Evolutionary conservation across 2,113 vertebrate species (phyloP).

Genomic region (Cephalopterus ornatus): DNA sequence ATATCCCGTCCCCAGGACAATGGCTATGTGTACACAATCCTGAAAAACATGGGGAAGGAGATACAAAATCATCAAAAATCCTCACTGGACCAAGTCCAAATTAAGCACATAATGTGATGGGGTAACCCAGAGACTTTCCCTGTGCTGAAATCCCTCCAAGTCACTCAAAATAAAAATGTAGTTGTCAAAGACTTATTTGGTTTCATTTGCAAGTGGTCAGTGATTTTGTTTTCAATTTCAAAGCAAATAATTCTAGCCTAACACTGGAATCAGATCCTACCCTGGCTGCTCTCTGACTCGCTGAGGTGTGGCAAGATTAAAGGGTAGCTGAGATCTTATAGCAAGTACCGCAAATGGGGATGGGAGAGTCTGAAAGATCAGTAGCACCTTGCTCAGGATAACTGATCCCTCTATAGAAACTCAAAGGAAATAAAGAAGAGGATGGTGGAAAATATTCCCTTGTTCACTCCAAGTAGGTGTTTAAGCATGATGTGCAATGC

Average conservation of each 20-base stretch:
- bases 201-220: neutral
- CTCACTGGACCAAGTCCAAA: neutral
- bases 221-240: neutral
- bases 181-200: neutral
- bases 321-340: neutral
- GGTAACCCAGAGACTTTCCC: neutral
- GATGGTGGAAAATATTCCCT: neutral
- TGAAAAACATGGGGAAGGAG: neutral
- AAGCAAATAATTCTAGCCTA: neutral
- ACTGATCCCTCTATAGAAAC: neutral
- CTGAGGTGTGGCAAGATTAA: constrained; percentile 26
- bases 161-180: neutral
- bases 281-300: neutral
- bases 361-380: neutral
- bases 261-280: neutral
- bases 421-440: neutral
- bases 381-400: neutral
- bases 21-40: neutral
- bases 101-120: neutral
- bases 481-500: neutral
- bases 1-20: constrained; percentile 6
- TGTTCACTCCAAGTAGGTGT: neutral
- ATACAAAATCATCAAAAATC: constrained; percentile 22
- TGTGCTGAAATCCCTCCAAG: neutral
- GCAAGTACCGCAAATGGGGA: neutral